These are phyloP conservation scores for Mastigias papua DNA, from an alignment of 30 jellyfish, hydroid and myxozoan genomes.

Conservation along the genomic window DNA sequence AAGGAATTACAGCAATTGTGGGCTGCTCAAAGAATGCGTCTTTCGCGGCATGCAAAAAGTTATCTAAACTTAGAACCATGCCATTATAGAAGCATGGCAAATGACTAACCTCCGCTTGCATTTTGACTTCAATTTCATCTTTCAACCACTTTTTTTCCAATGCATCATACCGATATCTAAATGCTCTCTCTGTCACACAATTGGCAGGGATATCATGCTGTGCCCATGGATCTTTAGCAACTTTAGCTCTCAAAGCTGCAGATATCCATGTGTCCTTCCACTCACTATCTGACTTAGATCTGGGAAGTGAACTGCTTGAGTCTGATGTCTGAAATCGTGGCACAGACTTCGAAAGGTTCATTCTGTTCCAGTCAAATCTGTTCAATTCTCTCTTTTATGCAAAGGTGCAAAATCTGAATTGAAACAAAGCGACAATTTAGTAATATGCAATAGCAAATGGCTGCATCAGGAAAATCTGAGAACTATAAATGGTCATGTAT, in stretches of 20 bases:
- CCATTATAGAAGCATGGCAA: no score
- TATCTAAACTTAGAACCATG: no score
- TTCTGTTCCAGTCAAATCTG: no score
- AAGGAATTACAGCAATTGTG: no score
- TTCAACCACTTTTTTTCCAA: slow-evolving; percentile 87
- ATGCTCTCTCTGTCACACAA: slow-evolving; percentile 85
- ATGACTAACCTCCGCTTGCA: slow-evolving; percentile 85
- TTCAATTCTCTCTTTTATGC: no score
- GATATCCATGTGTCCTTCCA: slow-evolving; percentile 86
- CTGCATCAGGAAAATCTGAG: no score
- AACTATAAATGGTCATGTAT: no score
- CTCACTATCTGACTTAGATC: slow-evolving; percentile 70
- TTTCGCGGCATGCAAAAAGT: no score
- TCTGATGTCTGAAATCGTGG: slow-evolving; percentile 10
- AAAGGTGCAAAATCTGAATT: no score
- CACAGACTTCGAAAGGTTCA: slow-evolving; percentile 52
- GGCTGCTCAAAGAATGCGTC: no score
- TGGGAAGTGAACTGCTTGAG: neutral
- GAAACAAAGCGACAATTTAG: no score
- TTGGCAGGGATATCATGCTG: slow-evolving; percentile 69
- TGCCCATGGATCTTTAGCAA: slow-evolving; percentile 95
- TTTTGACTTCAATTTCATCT: slow-evolving; percentile 89
- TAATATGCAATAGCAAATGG: no score
- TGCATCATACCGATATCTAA: slow-evolving; percentile 88
- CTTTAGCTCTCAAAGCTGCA: slow-evolving; percentile 91